A percentile compares a stretch with the other conserved stretches of the same genome.
These are phyloP conservation scores for Xyrauchen texanus DNA, from an alignment of 2,113 vertebrate genomes.

Conservation along the genomic window DNA sequence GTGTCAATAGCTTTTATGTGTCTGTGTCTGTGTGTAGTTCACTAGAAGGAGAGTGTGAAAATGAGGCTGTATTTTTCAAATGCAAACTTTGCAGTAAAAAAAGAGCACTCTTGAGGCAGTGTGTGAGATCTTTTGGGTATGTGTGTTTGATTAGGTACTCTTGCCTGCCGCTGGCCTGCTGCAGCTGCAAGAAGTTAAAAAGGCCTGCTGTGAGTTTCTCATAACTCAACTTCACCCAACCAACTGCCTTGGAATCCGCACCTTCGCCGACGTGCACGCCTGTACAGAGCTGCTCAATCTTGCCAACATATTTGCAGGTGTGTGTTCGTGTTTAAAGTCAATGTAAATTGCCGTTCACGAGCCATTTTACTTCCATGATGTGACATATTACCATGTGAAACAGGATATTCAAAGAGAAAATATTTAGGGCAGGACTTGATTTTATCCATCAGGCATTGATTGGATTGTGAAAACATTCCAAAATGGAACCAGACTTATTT, in stretches of 20 bases:
- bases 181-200: conserved; percentile 94
- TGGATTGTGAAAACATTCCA: too few relatives aligned
- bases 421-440: too few relatives aligned
- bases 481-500: too few relatives aligned
- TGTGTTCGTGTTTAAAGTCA: conserved; percentile 52
- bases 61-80: background rate
- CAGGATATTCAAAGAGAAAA: too few relatives aligned
- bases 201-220: conserved; percentile 95
- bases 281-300: conserved; percentile 91
- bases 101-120: background rate
- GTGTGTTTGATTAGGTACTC: conserved; percentile 78
- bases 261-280: conserved; percentile 95
- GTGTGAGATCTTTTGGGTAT: background rate
- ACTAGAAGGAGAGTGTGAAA: conserved; percentile 18
- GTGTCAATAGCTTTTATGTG: conserved; percentile 20
- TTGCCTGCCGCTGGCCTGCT: conserved; percentile 92
- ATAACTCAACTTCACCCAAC: conserved; percentile 96
- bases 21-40: conserved; percentile 12
- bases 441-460: too few relatives aligned
- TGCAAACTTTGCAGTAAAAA: background rate
- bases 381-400: too few relatives aligned
- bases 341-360: too few relatives aligned
- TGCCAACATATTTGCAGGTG: conserved; percentile 94
- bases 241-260: conserved; percentile 95
- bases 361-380: too few relatives aligned